phyloP scores from a whole-genome alignment of 2,113 vertebrate genomes.

The Hassar affinis region DNA sequence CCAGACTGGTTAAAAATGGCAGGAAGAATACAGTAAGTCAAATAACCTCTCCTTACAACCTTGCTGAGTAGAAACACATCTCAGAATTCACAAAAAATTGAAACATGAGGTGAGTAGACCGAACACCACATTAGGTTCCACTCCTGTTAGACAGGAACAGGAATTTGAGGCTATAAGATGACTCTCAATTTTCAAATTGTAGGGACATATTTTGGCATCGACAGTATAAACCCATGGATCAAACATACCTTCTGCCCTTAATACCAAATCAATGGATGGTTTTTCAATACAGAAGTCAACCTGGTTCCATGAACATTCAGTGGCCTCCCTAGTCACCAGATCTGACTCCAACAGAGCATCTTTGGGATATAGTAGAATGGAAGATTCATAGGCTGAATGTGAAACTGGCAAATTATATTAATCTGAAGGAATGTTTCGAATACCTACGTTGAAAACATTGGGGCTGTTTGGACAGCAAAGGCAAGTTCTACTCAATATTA shows the following conservation, averaged over 20 bases:
- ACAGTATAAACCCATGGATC: neutral
- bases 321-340: too few relatives aligned
- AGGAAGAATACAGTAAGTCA: neutral
- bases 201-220: neutral
- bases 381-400: neutral
- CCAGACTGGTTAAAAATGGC: neutral
- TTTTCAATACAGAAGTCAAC: too few relatives aligned
- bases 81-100: neutral
- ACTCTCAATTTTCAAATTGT: too few relatives aligned
- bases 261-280: too few relatives aligned
- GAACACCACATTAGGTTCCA: too few relatives aligned
- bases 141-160: too few relatives aligned
- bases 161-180: too few relatives aligned
- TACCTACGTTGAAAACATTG: neutral
- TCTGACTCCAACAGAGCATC: too few relatives aligned
- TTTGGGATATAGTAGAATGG: neutral
- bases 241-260: neutral
- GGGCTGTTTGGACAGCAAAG: neutral
- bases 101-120: neutral
- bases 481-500: neutral
- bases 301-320: neutral
- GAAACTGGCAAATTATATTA: too few relatives aligned
- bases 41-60: neutral
- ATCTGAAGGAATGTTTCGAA: too few relatives aligned
- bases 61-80: neutral